Evolutionary conservation across 2,797 vertebrate genomes (phyloP).

Genomic region (Enteromius treurensis): DNA sequence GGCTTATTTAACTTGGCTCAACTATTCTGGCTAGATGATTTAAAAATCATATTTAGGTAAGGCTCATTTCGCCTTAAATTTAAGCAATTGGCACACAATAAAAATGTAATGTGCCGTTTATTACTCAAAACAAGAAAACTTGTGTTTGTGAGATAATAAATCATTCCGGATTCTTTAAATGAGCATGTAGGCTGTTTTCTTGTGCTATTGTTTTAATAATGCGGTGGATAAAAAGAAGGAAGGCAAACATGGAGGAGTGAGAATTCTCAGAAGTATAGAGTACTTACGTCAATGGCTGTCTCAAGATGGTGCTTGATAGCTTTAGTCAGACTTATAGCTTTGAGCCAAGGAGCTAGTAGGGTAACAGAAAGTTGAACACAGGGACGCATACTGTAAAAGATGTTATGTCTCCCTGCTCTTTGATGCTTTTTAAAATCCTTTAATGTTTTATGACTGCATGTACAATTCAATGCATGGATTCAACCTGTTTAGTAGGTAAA

Average conservation of each 20-base stretch:
- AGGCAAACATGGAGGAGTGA: slow-evolving; percentile 22
- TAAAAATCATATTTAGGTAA: slow-evolving; percentile 48
- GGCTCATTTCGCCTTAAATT: slow-evolving; percentile 33
- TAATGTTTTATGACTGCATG: neutral
- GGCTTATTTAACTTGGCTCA: slow-evolving; percentile 52
- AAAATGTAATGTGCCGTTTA: slow-evolving; percentile 39
- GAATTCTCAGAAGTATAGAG: slow-evolving; percentile 5
- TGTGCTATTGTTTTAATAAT: slow-evolving; percentile 42
- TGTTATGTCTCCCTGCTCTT: slow-evolving; percentile 15
- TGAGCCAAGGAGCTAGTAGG: neutral
- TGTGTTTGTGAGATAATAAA: slow-evolving; percentile 35
- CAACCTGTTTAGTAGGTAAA: slow-evolving; percentile 14
- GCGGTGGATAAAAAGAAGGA: slow-evolving; percentile 12
- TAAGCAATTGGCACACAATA: slow-evolving; percentile 37
- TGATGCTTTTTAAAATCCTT: neutral
- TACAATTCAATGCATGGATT: neutral
- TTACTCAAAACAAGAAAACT: slow-evolving; percentile 41
- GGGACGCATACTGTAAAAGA: slow-evolving; percentile 1
- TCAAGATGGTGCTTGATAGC: slow-evolving; percentile 25
- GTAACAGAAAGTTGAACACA: slow-evolving; percentile 32
- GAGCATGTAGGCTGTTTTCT: slow-evolving; percentile 21
- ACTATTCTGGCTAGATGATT: slow-evolving; percentile 8
- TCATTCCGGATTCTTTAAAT: slow-evolving; percentile 21
- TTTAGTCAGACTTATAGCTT: slow-evolving; percentile 27
- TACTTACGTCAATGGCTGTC: neutral